Percentiles rank a stretch among this genome's conserved stretches.
Conservation (phyloP, 2,797 vertebrate species). For the Pampus argenteus region DNA sequence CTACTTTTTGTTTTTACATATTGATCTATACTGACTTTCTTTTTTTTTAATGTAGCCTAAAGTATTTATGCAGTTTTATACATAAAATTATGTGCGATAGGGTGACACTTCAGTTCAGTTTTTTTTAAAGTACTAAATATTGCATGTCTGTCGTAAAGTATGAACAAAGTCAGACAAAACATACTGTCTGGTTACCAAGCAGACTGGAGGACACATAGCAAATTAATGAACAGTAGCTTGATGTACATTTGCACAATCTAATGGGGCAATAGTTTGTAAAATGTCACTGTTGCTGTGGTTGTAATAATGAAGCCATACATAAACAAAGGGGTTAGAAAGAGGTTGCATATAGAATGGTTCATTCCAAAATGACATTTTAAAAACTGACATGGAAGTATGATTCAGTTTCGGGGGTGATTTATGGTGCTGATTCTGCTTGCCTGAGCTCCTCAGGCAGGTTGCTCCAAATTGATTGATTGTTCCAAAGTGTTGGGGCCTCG, state of each 20-base stretch:
- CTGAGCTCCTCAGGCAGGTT: constrained; percentile 53
- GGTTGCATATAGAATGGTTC: neutral
- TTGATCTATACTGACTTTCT: neutral
- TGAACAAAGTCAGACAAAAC: constrained; percentile 8
- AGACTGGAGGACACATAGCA: neutral
- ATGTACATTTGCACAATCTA: neutral
- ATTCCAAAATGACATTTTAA: constrained; percentile 36
- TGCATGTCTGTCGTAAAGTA: neutral
- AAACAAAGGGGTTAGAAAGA: constrained; percentile 4
- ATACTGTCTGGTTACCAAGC: neutral
- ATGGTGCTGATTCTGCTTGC: constrained; percentile 43
- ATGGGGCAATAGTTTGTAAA: constrained; percentile 9
- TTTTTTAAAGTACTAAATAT: neutral
- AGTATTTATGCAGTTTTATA: neutral
- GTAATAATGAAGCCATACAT: constrained; percentile 4
- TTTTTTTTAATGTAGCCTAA: neutral
- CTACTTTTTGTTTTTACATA: neutral
- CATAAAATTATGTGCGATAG: neutral
- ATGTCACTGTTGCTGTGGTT: neutral
- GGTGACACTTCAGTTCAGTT: neutral
- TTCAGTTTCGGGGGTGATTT: constrained; percentile 59
- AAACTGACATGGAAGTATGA: constrained; percentile 34
- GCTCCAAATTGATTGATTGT: constrained; percentile 67
- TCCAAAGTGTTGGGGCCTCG: constrained; percentile 36
- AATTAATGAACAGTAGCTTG: neutral